Evolutionary conservation across 2,888 invertebrate genomes (phyloP).

Genomic region (Thecocarcelia acutangulata): DNA sequence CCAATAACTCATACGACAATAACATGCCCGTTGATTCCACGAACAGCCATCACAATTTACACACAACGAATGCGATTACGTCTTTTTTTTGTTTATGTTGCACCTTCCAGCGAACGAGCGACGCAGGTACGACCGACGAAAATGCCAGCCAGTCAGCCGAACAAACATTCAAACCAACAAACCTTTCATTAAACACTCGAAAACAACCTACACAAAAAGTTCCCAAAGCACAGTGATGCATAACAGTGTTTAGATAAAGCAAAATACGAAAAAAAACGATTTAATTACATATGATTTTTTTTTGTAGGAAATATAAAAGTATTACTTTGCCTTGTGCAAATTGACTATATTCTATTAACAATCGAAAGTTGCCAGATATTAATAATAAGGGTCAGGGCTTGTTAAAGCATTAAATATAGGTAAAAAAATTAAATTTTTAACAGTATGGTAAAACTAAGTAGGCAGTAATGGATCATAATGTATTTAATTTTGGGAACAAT

Average conservation of each 20-base stretch:
- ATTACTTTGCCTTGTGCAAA: too few relatives aligned
- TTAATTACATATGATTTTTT: background rate
- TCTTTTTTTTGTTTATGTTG: conserved; percentile 28
- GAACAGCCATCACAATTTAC: conserved; percentile 54
- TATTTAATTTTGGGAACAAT: too few relatives aligned
- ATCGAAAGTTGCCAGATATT: too few relatives aligned
- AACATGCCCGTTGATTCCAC: conserved; percentile 64
- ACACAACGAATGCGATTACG: conserved; percentile 55
- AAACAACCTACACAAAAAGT: conserved; percentile 37
- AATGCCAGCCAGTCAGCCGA: background rate
- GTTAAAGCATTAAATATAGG: too few relatives aligned
- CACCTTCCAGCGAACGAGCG: conserved; percentile 24
- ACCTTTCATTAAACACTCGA: conserved; percentile 3
- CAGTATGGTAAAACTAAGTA: too few relatives aligned
- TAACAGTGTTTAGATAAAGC: background rate
- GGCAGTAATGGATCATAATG: too few relatives aligned
- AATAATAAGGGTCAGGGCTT: too few relatives aligned
- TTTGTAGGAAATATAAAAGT: too few relatives aligned
- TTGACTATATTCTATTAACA: background rate
- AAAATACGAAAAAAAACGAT: conserved; percentile 13
- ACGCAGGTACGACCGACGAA: conserved; percentile 9
- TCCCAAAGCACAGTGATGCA: conserved; percentile 39
- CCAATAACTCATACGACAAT: conserved; percentile 59
- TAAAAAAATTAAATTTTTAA: too few relatives aligned
- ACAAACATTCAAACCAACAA: conserved; percentile 20